Base-by-base conservation (phyloP, 1,140 invertebrate genomes). In the Streblospio benedicti region DNA sequence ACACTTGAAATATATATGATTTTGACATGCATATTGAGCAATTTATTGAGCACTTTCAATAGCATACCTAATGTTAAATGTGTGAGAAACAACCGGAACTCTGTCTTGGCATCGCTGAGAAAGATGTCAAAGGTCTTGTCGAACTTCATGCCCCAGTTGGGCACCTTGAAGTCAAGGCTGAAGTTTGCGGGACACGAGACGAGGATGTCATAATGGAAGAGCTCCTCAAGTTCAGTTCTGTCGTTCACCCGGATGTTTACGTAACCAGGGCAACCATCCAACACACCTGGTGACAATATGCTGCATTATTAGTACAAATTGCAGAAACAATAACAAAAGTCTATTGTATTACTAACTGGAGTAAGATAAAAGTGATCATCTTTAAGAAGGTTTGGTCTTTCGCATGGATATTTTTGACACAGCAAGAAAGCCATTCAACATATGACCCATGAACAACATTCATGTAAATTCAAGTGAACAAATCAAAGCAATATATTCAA, bases 201-300 rank as follows among this genome's bases (percentile, higher is more conserved):
- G 31, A 61, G 28, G 9, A 50, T 25, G 41, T 61, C 60, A 25
- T 61, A 57, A 16, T 44, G 25, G 43, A 61, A 49, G 23, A 61
- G 32, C 31, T 57, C 52, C 30, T 61, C 60, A 16, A 23, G 18
- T 2, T 61, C 60, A 9, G 23, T 23, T 20, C 35, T 38, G 28
- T 54, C 53, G 33, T 45, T 57, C n/a, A 61, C 51, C 28, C 28
- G 28, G 20, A 61, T 31, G 18, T 32, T 35, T 18, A 61, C 9
- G 45, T 61, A 61, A 16, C 31, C 54, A 4, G 60, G 60, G 38
- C 60, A 61, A 20, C 33, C 52, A 38, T 25, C 57, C 44, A 61
- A 6, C 33, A 31, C 23, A 59, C 60, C 60, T 61, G 31, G 16
- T 18, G 38, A n/a, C n/a, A n/a, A n/a, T n/a, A n/a, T n/a, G n/a